Conservation (phyloP, 35 echinoderm and acorn worm species). For the Stichopus chloronotus region DNA sequence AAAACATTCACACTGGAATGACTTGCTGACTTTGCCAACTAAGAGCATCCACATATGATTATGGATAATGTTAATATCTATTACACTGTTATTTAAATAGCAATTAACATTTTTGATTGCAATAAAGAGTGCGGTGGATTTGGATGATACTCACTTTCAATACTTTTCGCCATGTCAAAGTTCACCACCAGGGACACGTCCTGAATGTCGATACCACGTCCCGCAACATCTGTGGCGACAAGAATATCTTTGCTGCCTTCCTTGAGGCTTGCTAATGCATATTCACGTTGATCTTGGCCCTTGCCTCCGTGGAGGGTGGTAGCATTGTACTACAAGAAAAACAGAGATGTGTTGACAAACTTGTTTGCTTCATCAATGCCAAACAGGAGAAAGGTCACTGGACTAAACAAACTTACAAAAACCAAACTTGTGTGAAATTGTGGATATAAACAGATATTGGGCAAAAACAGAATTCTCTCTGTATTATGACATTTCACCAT, state of each 20-base stretch:
- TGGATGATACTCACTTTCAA: constrained; percentile 79
- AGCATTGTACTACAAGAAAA: constrained; percentile 82
- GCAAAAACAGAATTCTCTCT: not conserved
- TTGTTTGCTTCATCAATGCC: too few species aligned
- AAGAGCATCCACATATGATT: too few species aligned
- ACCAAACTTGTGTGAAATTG: too few species aligned
- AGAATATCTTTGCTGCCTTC: constrained; percentile 88
- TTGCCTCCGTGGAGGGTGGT: constrained; percentile 93
- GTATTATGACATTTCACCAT: too few species aligned
- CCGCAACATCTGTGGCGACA: constrained; percentile 95
- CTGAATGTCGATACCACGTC: constrained; percentile 96
- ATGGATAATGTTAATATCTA: too few species aligned
- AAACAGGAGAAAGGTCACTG: too few species aligned
- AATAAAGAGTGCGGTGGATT: not conserved
- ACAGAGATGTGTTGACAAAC: not conserved
- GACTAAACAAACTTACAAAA: too few species aligned
- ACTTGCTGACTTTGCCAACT: too few species aligned
- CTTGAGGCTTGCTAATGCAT: constrained; percentile 94
- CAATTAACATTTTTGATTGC: too few species aligned
- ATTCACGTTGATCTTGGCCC: constrained; percentile 97
- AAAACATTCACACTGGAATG: too few species aligned
- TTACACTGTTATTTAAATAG: too few species aligned
- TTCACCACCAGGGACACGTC: constrained; percentile 95
- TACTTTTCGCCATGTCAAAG: constrained; percentile 99
- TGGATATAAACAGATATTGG: not conserved